A percentile compares a stretch with the other conserved stretches of the same genome.
These are phyloP conservation scores for Melinaea marsaeus DNA, from an alignment of 2,888 invertebrate species.

Conservation along the genomic window DNA sequence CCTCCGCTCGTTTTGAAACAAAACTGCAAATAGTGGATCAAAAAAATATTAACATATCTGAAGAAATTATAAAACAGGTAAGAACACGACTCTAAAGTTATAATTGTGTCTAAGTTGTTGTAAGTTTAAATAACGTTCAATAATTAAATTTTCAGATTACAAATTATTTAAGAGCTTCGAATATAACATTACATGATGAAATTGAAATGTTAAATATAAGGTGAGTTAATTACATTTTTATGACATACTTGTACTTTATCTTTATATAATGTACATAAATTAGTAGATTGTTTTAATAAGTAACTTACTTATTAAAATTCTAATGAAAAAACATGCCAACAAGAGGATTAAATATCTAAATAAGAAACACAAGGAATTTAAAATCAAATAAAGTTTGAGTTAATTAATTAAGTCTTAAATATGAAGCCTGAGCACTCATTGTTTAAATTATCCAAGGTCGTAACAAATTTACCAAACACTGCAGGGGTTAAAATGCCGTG, in stretches of 20 bases:
- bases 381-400: too few species aligned
- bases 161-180: slow-evolving; percentile 80
- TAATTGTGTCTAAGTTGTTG: too few species aligned
- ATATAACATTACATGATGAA: slow-evolving; percentile 80
- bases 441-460: too few species aligned
- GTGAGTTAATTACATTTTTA: slow-evolving; percentile 60
- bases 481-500: too few species aligned
- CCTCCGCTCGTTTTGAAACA: slow-evolving; percentile 79
- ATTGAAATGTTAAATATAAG: slow-evolving; percentile 83
- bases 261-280: not conserved
- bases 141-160: slow-evolving; percentile 74
- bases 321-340: not conserved
- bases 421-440: too few species aligned
- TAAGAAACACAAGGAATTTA: too few species aligned
- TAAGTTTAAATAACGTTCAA: too few species aligned
- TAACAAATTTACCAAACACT: too few species aligned
- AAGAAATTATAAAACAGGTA: slow-evolving; percentile 64
- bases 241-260: too few species aligned
- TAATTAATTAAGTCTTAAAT: too few species aligned
- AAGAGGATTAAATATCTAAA: too few species aligned
- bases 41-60: slow-evolving; percentile 61
- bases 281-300: too few species aligned
- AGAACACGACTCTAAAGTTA: not conserved
- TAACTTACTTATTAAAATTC: not conserved
- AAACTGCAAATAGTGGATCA: slow-evolving; percentile 74